Percentiles rank a stretch among this genome's conserved stretches.
These are phyloP conservation scores for Serinus canaria DNA, from an alignment of 2,113 vertebrate genomes.

Conservation along the genomic window DNA sequence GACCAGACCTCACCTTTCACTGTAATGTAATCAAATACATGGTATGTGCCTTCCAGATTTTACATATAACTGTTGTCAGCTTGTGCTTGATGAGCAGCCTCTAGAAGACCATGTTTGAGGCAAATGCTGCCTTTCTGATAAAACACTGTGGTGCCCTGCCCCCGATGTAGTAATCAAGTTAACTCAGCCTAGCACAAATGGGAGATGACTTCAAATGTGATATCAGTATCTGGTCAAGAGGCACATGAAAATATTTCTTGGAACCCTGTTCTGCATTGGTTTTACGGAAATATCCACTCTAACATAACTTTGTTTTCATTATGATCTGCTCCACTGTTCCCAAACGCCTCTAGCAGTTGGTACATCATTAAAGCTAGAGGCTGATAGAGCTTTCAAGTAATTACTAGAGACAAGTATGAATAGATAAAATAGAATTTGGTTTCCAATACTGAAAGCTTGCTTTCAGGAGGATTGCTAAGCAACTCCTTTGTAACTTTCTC, in stretches of 20 bases:
- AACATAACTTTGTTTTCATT: not conserved
- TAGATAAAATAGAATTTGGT: conserved; percentile 6
- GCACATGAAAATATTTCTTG: not conserved
- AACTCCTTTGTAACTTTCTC: not conserved
- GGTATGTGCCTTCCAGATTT: not conserved
- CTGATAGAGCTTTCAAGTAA: conserved; percentile 14
- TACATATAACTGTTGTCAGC: not conserved
- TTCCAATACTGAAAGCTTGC: not conserved
- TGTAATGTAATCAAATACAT: not conserved
- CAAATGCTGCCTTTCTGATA: not conserved
- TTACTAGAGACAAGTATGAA: conserved; percentile 15
- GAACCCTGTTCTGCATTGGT: not conserved
- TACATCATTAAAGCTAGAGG: not conserved
- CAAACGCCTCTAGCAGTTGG: not conserved
- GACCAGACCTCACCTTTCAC: not conserved
- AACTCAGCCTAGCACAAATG: not conserved
- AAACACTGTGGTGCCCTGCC: not conserved
- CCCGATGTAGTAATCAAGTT: not conserved
- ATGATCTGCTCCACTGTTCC: not conserved
- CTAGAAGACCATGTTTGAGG: not conserved
- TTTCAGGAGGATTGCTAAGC: conserved; percentile 9
- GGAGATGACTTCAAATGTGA: not conserved
- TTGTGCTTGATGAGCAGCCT: not conserved
- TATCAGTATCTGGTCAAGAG: not conserved
- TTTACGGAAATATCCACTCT: not conserved